Conservation (phyloP, 2,888 invertebrate genomes). For the Ommatoiulus sabulosus region DNA sequence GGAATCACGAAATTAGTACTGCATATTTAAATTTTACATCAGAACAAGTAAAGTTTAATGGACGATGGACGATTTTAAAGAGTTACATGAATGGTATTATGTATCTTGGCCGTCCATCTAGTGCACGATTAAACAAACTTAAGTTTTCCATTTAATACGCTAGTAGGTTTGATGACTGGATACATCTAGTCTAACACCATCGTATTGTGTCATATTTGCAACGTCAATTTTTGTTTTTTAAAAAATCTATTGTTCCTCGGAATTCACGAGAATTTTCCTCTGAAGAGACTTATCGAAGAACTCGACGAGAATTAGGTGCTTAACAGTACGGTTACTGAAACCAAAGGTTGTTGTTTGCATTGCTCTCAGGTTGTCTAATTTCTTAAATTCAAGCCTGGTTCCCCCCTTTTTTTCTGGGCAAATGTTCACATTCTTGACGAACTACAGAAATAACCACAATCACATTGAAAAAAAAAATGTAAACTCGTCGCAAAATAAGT, state of each 20-base stretch:
- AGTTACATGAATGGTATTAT: too few relatives aligned
- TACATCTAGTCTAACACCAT: too few relatives aligned
- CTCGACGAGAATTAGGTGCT: neutral
- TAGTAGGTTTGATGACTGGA: neutral
- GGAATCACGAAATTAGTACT: too few relatives aligned
- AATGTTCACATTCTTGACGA: neutral
- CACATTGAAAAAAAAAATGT: neutral
- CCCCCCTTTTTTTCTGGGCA: neutral
- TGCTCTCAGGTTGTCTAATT: neutral
- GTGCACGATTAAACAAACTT: too few relatives aligned
- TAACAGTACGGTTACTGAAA: neutral
- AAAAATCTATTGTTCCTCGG: neutral
- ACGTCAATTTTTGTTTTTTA: too few relatives aligned
- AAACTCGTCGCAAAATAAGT: neutral
- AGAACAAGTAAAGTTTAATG: too few relatives aligned
- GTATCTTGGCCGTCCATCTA: too few relatives aligned
- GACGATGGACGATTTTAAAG: too few relatives aligned
- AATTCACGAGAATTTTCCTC: neutral
- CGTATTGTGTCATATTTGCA: too few relatives aligned
- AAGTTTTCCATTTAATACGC: neutral
- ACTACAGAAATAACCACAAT: neutral
- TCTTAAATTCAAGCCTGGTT: neutral
- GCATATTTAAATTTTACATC: too few relatives aligned
- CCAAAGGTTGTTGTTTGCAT: constrained; percentile 6
- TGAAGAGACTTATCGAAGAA: neutral